Base-by-base conservation (phyloP, 2,113 vertebrate genomes). In the Oreocharis arfaki region DNA sequence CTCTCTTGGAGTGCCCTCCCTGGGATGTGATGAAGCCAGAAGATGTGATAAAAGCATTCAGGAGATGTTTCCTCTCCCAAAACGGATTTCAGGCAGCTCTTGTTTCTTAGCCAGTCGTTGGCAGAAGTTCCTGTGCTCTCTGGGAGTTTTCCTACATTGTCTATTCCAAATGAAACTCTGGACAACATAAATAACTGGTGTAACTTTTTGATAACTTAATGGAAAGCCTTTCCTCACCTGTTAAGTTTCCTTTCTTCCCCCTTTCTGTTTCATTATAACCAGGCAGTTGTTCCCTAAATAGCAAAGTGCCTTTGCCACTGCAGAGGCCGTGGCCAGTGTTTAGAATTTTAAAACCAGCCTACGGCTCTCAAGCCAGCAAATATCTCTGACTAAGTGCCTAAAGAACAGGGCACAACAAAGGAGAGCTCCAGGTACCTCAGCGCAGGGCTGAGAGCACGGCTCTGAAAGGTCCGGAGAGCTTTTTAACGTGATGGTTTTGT, bases 331-430 rank as follows among this genome's bases (percentile, higher is more conserved):
- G 73, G 84, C 88, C 79, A 10, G 69, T 35, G 44, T 83, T 96
- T 69, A 94, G 93, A 91, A 93, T 87, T 94, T 91, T 85, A 80
- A 81, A 95, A 84, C 65, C 46, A 94, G 88, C 91, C 88, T 57
- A 64, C 57, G 11, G 77, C 94, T 92, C 85, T 90, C 84, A 87
- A 96, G 95, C 69, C 90, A 95, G 96, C 95, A 96, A 96, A 95
- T 93, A 95, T 81, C 97, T 96, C 86, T 94, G 93, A 90, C 93
- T 96, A 94, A 96, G 94, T 93, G 89, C 95, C 89, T 88, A 61
- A 85, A 90, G 88, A 94, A 82, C 79, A 87, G 78, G 85, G 89
- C 90, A 85, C 91, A 93, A 94, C 90, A 91, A 92, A 90, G 83
- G 87, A 56, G 39, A 93, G 76, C 92, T 93, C 89, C 89, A 90